A percentile compares a stretch with the other conserved stretches of the same genome.
Evolutionary conservation across 1,140 invertebrate genomes (phyloP).

Genomic region (Bradysia coprophila): DNA sequence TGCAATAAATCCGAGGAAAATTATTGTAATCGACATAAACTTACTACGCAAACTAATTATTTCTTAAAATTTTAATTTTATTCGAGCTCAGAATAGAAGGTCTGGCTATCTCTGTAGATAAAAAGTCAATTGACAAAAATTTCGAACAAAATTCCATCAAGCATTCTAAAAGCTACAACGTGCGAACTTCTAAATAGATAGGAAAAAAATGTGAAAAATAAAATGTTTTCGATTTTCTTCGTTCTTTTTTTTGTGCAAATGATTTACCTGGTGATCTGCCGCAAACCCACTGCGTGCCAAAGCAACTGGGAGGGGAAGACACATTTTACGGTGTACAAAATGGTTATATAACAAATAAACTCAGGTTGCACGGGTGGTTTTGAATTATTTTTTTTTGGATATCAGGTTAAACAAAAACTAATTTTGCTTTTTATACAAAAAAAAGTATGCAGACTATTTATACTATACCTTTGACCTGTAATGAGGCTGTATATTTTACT

Average conservation of each 20-base stretch:
- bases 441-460: constrained; percentile 7
- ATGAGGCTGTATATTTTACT: constrained; percentile 59
- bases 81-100: no score
- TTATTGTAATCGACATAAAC: not conserved
- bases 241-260: constrained; percentile 5
- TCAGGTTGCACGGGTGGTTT: no score
- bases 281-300: constrained; percentile 32
- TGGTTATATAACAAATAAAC: no score
- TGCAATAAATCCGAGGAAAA: not conserved
- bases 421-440: no score
- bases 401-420: no score
- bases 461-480: constrained; percentile 68
- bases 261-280: constrained; percentile 26
- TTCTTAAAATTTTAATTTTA: not conserved
- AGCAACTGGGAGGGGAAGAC: constrained; percentile 25
- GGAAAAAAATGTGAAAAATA: not conserved
- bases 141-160: not conserved
- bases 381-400: no score
- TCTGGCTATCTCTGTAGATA: not conserved
- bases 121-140: not conserved
- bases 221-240: not conserved
- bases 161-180: not conserved
- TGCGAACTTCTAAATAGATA: not conserved
- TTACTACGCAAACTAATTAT: not conserved
- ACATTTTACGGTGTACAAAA: no score